Base-by-base conservation (phyloP, 2,888 invertebrate genomes). In the Elmis aenea region DNA sequence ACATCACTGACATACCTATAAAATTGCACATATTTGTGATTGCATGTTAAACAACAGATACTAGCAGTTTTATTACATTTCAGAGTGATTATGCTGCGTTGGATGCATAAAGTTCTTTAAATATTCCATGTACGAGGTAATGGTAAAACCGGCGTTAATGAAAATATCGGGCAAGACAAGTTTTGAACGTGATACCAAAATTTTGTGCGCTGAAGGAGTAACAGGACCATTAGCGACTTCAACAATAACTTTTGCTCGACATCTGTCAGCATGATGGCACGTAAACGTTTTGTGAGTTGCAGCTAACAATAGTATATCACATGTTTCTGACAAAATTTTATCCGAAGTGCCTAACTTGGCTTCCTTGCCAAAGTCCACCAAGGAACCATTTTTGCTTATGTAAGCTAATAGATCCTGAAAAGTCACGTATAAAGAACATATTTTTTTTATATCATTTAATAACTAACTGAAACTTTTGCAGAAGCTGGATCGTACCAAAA, bases 131-230 rank as follows among this genome's bases (percentile, higher is more conserved):
- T 61, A 65, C 1, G 62, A 59, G 6, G 57, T 57, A 3, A 67
- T 42, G 2, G 58, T 55, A 2, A 53, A 46, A 3, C 64, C 66
- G 3, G 56, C 50, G 30, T 59, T 61, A 3, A 59, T 56, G 22
- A 58, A 59, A 28, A 68, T 54, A 46, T 66, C 66, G 2, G 68
- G 68, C 10, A 68, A 45, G 4, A 67, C 56, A 2, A 67, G 35
- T 42, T 58, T 61, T n/a, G 46, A 45, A 18, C 51, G 55, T 2
- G 47, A 48, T 0, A 49, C 44, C 12, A 67, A 46, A 30, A 62
- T 61, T 51, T 52, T 61, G 38, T 66, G 61, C 5, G 66, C 58
- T 1, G 57, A 52, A 1, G 67, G 67, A 1, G 63, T 59, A 3
- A 66, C 45, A 2, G 64, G 54, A 12, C 61, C 54, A 38, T 63